phyloP scores from a whole-genome alignment of 1,140 invertebrate genomes.

The Bombus huntii region DNA sequence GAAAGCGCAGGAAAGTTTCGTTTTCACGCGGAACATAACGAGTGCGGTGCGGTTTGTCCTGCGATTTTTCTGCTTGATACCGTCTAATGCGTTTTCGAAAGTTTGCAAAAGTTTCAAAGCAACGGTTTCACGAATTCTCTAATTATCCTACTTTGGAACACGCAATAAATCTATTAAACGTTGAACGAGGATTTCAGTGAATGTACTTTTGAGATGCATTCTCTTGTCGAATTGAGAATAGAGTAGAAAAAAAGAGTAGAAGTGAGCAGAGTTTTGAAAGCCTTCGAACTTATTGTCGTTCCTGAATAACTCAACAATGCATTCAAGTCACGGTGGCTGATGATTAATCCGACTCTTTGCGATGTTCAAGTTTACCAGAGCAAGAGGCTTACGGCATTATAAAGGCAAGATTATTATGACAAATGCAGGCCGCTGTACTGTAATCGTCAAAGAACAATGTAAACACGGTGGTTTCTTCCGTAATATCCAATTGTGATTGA shows the following conservation, averaged over 20 bases:
- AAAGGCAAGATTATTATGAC: constrained; percentile 31
- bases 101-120: background rate
- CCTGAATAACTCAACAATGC: constrained; percentile 5
- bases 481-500: background rate
- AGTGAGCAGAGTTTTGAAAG: background rate
- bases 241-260: too few species aligned
- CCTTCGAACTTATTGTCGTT: background rate
- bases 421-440: constrained; percentile 5
- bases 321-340: constrained; percentile 16
- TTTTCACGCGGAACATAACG: background rate
- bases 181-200: too few species aligned
- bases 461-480: background rate
- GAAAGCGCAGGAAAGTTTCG: background rate
- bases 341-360: constrained; percentile 40
- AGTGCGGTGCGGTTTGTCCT: background rate
- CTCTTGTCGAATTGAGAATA: too few species aligned
- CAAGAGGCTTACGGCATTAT: constrained; percentile 25
- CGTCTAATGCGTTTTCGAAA: background rate
- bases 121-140: background rate
- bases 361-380: constrained; percentile 5
- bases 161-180: too few species aligned
- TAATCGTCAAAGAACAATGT: background rate
- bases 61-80: background rate
- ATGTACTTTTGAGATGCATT: too few species aligned
- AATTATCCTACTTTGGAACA: background rate